phyloP scores from a whole-genome alignment of 2,797 vertebrate genomes.

The Linurgus olivaceus region DNA sequence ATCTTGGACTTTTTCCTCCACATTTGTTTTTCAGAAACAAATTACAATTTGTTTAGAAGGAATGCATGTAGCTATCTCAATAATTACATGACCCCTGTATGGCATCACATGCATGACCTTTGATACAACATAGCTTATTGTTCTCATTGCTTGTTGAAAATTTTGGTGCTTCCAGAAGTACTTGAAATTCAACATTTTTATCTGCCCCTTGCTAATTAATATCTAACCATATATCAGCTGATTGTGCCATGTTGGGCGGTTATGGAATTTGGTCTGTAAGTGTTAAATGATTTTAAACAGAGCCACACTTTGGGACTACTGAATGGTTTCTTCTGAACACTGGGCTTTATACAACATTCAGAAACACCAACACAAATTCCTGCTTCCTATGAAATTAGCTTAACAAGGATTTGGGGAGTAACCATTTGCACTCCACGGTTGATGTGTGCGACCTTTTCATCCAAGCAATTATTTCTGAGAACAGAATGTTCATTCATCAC shows the following conservation, averaged over 20 bases:
- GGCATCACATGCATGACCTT: not conserved
- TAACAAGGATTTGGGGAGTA: constrained; percentile 49
- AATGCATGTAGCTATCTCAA: not conserved
- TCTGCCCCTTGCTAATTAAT: not conserved
- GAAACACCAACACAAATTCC: constrained; percentile 57
- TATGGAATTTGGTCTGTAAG: not conserved
- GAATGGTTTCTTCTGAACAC: not conserved
- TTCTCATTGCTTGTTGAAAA: not conserved
- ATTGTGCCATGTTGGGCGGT: not conserved
- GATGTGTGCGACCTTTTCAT: constrained; percentile 48
- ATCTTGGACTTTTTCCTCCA: not conserved
- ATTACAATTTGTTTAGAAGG: not conserved
- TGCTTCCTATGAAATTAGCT: constrained; percentile 42
- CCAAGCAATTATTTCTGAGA: constrained; percentile 62
- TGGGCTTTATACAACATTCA: not conserved
- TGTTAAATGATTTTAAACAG: constrained; percentile 39
- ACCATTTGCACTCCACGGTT: not conserved
- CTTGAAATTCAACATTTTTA: not conserved
- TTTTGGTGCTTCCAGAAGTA: not conserved
- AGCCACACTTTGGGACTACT: not conserved
- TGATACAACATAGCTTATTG: not conserved
- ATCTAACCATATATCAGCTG: not conserved
- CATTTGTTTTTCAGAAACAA: not conserved
- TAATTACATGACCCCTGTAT: not conserved
- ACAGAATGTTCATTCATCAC: constrained; percentile 70